Evolutionary conservation across 2,888 invertebrate genomes (phyloP), one percentile per base, ranked within the genome.

Genomic region (Pterostichus niger): DNA sequence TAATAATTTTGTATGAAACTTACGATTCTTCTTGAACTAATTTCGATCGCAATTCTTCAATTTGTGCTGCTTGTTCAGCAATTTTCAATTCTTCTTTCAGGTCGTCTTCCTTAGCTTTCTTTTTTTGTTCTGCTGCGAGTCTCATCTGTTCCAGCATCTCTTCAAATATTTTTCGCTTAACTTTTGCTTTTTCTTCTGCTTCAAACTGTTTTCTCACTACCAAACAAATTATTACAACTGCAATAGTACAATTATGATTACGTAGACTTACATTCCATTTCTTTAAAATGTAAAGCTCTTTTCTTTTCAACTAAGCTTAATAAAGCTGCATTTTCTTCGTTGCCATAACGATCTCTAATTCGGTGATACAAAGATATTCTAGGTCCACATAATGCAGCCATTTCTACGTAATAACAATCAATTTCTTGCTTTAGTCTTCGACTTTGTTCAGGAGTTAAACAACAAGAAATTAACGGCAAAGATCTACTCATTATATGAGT

Each of bases 11-110:
- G 5, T 13, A 11, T 46, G 9, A 73, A 15, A 86, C 88, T 88
- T 88, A 90, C 90, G 89, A 87, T 87, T 90, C 90, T 85, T 88
- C 87, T 79, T 87, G 85, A 17, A 90, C 86, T 61, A 90, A 84
- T 84, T 87, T 87, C 82, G 89, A 87, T 52, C 88, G 85, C 83
- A 88, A 86, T 61, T 86, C 85, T 83, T 89, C 88, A 56, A 88
- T 86, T 46, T 86, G 85, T 7, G 88, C 83, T 77, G 87, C 85
- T 49, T 87, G 86, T 84, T 89, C 87, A 6, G 87, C 85, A 6
- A 84, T 84, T 84, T 86, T 85, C 11, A 89, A 87, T 82, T 90
- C 88, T 35, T 85, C 85, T 84, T 88, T 87, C 10, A 90, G 85
- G 84, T 89, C 88, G 46, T 85, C 86, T 35, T 86, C 86, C 31